phyloP scores from a whole-genome alignment of 2,797 vertebrate species.

The Scyliorhinus canicula region DNA sequence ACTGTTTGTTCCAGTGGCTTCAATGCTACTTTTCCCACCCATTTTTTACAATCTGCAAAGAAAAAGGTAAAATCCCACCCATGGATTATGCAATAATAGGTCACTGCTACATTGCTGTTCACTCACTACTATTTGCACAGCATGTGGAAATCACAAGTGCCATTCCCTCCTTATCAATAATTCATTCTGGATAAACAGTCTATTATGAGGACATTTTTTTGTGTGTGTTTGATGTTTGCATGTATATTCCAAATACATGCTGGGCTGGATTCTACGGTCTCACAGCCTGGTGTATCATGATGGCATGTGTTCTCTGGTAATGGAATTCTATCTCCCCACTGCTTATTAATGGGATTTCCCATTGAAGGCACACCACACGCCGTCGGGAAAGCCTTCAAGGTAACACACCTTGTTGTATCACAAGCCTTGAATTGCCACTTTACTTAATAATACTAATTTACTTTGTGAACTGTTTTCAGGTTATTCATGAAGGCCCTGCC shows the following conservation, averaged over 20 bases:
- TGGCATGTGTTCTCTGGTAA: too few species aligned
- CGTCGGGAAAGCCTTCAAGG: too few species aligned
- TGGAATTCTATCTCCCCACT: too few species aligned
- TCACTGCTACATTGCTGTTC: background rate
- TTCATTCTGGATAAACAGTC: background rate
- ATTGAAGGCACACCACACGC: too few species aligned
- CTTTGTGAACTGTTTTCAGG: background rate
- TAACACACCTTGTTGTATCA: background rate
- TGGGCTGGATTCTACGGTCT: too few species aligned
- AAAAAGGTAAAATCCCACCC: too few species aligned
- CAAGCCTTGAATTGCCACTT: background rate
- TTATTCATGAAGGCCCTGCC: too few species aligned
- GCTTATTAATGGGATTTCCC: too few species aligned
- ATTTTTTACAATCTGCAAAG: too few species aligned
- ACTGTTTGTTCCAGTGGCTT: too few species aligned
- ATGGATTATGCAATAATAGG: background rate
- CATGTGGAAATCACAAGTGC: background rate
- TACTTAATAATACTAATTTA: background rate
- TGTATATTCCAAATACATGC: background rate
- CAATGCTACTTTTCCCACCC: too few species aligned
- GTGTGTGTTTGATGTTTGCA: background rate
- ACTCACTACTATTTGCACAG: background rate
- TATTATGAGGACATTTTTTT: background rate
- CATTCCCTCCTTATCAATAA: background rate
- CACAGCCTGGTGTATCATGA: too few species aligned